Evolutionary conservation across 1,140 invertebrate species (phyloP).

Genomic region (Atta colombica): DNA sequence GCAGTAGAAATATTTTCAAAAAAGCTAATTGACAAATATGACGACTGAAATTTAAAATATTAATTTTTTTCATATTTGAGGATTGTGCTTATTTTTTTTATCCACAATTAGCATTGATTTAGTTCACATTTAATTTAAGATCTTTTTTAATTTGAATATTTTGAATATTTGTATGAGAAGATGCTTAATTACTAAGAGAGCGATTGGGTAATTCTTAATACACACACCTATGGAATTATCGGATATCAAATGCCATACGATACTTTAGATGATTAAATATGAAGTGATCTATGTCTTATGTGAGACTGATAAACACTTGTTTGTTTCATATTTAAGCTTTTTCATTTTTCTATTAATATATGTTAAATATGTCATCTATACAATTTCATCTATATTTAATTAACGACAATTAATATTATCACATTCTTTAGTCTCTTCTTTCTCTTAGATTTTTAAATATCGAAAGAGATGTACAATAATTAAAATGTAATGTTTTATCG

Average conservation of each 20-base stretch:
- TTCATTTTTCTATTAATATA: conserved; percentile 8
- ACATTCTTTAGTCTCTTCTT: background rate
- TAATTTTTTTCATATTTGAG: background rate
- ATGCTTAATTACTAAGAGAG: conserved; percentile 21
- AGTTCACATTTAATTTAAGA: background rate
- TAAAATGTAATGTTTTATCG: background rate
- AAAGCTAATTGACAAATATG: background rate
- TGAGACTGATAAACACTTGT: background rate
- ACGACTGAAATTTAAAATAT: background rate
- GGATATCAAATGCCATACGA: conserved; percentile 23
- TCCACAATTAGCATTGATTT: background rate
- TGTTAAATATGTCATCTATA: background rate
- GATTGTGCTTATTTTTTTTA: background rate
- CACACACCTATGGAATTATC: conserved; percentile 13
- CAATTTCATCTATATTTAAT: background rate
- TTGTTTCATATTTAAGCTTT: background rate
- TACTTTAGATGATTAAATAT: conserved; percentile 13
- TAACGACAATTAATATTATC: background rate
- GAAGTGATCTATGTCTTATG: conserved; percentile 12
- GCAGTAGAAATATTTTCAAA: background rate
- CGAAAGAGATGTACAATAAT: background rate
- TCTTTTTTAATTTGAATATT: background rate
- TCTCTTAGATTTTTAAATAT: background rate
- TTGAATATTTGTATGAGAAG: conserved; percentile 1
- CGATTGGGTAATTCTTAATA: background rate